Evolutionary conservation across 1,140 invertebrate genomes (phyloP).

Genomic region (Drosophila kepulauana): DNA sequence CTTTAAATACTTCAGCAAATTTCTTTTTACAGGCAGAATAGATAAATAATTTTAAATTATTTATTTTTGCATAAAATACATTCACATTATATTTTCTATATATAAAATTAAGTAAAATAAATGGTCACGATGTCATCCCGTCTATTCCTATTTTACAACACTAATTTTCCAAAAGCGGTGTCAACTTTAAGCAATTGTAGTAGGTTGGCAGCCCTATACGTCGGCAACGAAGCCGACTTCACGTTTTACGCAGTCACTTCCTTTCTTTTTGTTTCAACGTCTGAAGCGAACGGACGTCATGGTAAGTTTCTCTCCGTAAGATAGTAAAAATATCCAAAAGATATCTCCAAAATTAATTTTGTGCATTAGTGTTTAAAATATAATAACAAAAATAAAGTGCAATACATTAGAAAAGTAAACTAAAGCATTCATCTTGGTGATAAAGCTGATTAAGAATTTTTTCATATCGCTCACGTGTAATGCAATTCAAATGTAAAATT

Average conservation of each 20-base stretch:
- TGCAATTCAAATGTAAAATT: neutral
- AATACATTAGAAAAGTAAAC: neutral
- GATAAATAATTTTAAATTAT: too few species aligned
- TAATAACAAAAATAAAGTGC: neutral
- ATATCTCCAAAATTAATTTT: neutral
- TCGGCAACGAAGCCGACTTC: constrained; percentile 53
- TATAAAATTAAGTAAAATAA: too few species aligned
- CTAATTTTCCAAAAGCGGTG: neutral
- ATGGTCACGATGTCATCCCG: too few species aligned
- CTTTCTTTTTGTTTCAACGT: constrained; percentile 81
- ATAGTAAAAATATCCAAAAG: neutral
- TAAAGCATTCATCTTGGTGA: neutral
- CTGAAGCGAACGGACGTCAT: constrained; percentile 79
- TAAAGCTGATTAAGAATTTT: neutral
- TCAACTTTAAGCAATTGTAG: neutral
- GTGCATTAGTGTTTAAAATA: neutral
- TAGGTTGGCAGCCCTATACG: neutral
- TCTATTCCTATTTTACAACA: neutral
- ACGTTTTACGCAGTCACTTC: constrained; percentile 16
- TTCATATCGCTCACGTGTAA: constrained; percentile 10
- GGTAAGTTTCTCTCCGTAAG: constrained; percentile 54
- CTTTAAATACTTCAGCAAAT: too few species aligned
- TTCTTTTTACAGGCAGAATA: too few species aligned
- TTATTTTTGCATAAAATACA: too few species aligned
- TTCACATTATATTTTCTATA: too few species aligned